These are phyloP conservation scores for Drosophila parvula DNA, from an alignment of 1,140 invertebrate species.

Conservation along the genomic window DNA sequence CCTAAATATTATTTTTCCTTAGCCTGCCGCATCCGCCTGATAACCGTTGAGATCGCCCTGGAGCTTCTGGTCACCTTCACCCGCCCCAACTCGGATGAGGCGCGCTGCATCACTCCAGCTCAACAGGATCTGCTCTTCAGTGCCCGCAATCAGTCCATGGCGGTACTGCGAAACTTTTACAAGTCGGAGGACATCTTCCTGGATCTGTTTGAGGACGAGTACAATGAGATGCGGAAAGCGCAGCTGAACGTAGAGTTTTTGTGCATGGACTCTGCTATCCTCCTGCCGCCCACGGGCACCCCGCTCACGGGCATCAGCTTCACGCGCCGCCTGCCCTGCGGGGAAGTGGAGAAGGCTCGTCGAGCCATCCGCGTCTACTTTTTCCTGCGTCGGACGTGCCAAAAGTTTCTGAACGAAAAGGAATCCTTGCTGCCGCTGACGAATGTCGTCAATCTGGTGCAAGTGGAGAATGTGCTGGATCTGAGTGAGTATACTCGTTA, in stretches of 20 bases:
- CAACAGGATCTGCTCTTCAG: constrained; percentile 86
- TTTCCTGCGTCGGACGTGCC: constrained; percentile 92
- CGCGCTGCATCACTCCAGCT: constrained; percentile 84
- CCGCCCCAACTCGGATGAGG: constrained; percentile 84
- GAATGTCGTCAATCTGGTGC: constrained; percentile 94
- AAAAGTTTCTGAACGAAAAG: constrained; percentile 91
- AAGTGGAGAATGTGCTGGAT: constrained; percentile 96
- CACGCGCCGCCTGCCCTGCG: constrained; percentile 96
- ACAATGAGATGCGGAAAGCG: constrained; percentile 94
- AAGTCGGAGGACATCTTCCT: constrained; percentile 99
- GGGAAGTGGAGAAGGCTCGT: constrained; percentile 97
- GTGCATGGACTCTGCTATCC: constrained; percentile 98
- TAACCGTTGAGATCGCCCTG: constrained; percentile 95
- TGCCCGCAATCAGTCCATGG: constrained; percentile 93
- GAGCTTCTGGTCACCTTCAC: constrained; percentile 89
- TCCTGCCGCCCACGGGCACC: constrained; percentile 97
- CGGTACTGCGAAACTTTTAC: constrained; percentile 95
- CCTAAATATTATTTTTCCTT: not conserved
- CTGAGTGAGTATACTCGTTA: constrained; percentile 89
- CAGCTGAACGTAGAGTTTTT: constrained; percentile 96
- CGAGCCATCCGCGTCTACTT: constrained; percentile 98
- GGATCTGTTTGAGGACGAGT: constrained; percentile 99
- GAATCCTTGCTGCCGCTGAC: constrained; percentile 97
- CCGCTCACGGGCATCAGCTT: constrained; percentile 98
- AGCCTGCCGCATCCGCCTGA: constrained; percentile 93